Percentiles rank a stretch among this genome's conserved stretches.
Evolutionary conservation across 1,140 invertebrate genomes (phyloP).

Genomic region (Cotesia chilonis): DNA sequence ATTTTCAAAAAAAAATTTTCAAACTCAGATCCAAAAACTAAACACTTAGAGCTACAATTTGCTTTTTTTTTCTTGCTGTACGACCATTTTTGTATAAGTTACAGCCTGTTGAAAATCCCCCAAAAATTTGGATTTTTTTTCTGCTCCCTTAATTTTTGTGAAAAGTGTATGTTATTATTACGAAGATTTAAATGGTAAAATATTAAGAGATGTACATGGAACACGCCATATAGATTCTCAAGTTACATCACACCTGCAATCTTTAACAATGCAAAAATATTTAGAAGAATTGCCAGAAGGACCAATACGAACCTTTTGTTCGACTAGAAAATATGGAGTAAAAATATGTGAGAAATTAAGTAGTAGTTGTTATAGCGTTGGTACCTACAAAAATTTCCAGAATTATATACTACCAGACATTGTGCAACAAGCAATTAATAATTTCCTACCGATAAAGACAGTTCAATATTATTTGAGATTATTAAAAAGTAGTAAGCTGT

Average conservation of each 20-base stretch:
- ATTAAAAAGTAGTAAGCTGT: no score
- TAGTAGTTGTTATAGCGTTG: slow-evolving; percentile 40
- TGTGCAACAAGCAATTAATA: not conserved
- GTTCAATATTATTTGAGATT: no score
- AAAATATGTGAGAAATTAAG: slow-evolving; percentile 38
- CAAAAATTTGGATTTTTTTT: no score
- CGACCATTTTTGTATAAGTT: no score
- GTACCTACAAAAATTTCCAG: slow-evolving; percentile 26
- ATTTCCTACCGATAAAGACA: no score
- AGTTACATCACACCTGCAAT: slow-evolving; percentile 33
- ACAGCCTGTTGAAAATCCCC: no score
- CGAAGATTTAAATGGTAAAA: slow-evolving; percentile 44
- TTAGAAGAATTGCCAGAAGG: slow-evolving; percentile 35
- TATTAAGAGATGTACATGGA: slow-evolving; percentile 41
- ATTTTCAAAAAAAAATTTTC: no score
- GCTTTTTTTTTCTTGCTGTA: no score
- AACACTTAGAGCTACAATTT: no score
- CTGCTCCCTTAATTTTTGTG: no score
- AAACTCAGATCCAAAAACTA: no score
- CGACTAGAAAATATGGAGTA: slow-evolving; percentile 35
- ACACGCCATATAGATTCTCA: slow-evolving; percentile 42
- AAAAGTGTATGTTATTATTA: slow-evolving; percentile 42
- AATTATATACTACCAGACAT: slow-evolving; percentile 3
- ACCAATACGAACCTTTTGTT: slow-evolving; percentile 34
- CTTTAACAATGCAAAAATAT: slow-evolving; percentile 34